Evolutionary conservation across 2,113 vertebrate genomes (phyloP), one percentile per base, ranked within the genome.

Genomic region (Cyrtonyx montezumae): DNA sequence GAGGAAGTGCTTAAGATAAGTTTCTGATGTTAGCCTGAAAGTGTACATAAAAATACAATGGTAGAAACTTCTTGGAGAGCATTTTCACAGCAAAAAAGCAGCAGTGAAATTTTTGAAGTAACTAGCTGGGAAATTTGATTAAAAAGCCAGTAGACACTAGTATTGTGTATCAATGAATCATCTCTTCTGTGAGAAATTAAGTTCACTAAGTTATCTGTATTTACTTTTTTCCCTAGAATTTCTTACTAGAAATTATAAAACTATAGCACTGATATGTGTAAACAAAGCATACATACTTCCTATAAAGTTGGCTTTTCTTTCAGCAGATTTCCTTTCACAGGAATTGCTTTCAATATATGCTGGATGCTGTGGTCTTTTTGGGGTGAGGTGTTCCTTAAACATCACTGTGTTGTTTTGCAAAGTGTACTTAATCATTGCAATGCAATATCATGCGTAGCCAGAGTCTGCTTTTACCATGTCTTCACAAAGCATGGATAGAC

Each of bases 11-110:
- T 83, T 93, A 85, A 71, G 76, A 96, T 86, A 34, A 32, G 76
- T 87, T 96, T 95, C 69, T 93, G 40, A 74, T 53, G 65, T 71
- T 91, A 76, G 75, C 34, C 48, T 49, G 55, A 79, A 55, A 95
- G 86, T 58, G 74, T 43, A 61, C 61, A 42, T 6, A 65, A 46
- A 56, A 88, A 32, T 48, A 75, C 37, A 76, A 45, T 30, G 26
- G n/a, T 74, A 58, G 70, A 71, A 87, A 58, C 23, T 56, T 85
- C 19, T 26, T 53, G 26, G 26, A 28, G 14, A 28, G 40, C 40
- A 40, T 11, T 40, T 40, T 40, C 40, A 40, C 40, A 40, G 40
- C 40, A 40, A 75, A 84, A 95, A 78, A 56, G 6, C 51, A 92
- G 59, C 26, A 53, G 48, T 62, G 59, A 88, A 74, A 79, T 70